phyloP scores from a whole-genome alignment of 2,888 invertebrate species.

The Euphydryas editha region DNA sequence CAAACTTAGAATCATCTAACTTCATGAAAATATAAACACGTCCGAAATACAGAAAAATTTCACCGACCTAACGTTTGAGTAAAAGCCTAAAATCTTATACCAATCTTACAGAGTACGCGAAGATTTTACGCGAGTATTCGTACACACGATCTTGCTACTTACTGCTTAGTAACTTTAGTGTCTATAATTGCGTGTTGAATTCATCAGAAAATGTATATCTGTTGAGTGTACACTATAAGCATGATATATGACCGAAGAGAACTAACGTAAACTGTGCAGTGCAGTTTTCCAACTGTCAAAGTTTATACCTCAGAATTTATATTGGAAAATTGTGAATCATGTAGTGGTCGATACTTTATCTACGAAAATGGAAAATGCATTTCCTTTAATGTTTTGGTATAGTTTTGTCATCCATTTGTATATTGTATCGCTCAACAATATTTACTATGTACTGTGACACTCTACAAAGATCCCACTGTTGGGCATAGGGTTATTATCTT shows the following conservation, averaged over 20 bases:
- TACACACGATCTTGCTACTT: constrained; percentile 9
- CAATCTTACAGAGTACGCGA: background rate
- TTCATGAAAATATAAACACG: constrained; percentile 34
- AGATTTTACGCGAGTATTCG: background rate
- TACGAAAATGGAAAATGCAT: constrained; percentile 27
- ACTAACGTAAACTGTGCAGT: constrained; percentile 47
- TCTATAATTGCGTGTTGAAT: constrained; percentile 7
- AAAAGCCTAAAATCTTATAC: constrained; percentile 30
- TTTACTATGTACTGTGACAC: no score
- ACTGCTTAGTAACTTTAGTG: background rate
- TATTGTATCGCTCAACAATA: background rate
- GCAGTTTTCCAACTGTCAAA: constrained; percentile 52
- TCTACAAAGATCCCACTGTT: no score
- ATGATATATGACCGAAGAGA: constrained; percentile 38
- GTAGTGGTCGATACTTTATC: constrained; percentile 24
- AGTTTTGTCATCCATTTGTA: constrained; percentile 21
- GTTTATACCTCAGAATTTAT: constrained; percentile 43
- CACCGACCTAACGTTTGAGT: constrained; percentile 30
- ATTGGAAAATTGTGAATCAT: constrained; percentile 38
- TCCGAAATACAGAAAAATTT: constrained; percentile 32
- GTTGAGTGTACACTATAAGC: constrained; percentile 33
- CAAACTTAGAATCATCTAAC: constrained; percentile 10
- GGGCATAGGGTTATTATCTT: no score
- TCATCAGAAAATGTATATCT: constrained; percentile 1
- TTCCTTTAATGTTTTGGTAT: constrained; percentile 24